Base-by-base conservation (phyloP, 2,113 vertebrate genomes). In the Corythaeola cristata region DNA sequence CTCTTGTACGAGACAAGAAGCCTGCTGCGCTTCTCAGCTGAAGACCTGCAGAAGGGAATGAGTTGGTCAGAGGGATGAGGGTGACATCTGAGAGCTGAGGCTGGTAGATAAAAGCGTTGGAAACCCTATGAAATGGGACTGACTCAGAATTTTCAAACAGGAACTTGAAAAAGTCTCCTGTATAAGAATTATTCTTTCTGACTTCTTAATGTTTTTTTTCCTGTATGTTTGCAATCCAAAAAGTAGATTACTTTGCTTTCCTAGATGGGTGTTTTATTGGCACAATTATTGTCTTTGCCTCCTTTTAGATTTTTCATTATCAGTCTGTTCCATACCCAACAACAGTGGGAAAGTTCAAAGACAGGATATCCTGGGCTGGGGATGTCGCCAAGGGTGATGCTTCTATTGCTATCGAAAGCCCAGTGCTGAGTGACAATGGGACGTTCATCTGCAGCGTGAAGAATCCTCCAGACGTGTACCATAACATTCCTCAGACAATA, bases 381-480 rank as follows among this genome's bases (percentile, higher is more conserved):
- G 96, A 97, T 1, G 97, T 99, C 0, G 98, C 98, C 8, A 91
- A 72, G 2, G 98, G 98, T 0, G 99, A 99, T 1, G 99, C 98
- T 5, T 99, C 99, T 55, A 98, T 99, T 45, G 94, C 89, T 6
- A 97, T 99, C 85, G 83, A 96, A 66, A 99, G 97, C 58, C 98
- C 98, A 5, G 98, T 37, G 2, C 62, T 98, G 39, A 98, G 89
- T 3, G 99, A 99, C 93, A 99, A 99, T 0, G 99, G 99, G 55
- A 99, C 99, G 0, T 99, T 98, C 96, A 98, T 97, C 52, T 99
- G 99, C 96, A 96, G 98, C 0, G 99, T 99, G 90, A 98, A 98
- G 95, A 99, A 99, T 72, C 99, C 99, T 32, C 99, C 99, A 0
- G 99, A 99, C 1, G 98, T 99, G 69, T 98, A 99, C 52, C 99